Conservation (phyloP, 1,140 invertebrate genomes). For the Tetraneura akinire region DNA sequence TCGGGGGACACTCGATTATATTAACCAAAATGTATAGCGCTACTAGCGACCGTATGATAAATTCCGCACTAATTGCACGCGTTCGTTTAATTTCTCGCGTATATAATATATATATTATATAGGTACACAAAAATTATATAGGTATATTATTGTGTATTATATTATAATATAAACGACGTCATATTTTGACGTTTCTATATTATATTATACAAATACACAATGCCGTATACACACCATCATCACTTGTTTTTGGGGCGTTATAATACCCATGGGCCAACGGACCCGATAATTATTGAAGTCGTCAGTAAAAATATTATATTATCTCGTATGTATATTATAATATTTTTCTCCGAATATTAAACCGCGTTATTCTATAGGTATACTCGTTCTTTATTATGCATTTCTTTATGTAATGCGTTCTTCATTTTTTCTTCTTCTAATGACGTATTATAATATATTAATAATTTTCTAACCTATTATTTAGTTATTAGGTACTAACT, state of each 20-base stretch:
- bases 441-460: not conserved
- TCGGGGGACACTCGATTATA: constrained; percentile 18
- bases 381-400: not conserved
- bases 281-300: constrained; percentile 15
- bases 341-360: not conserved
- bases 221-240: too few relatives aligned
- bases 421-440: not conserved
- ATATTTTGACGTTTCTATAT: constrained; percentile 1
- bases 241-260: constrained; percentile 11
- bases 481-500: too few relatives aligned
- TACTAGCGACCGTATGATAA: constrained; percentile 18
- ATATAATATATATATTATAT: too few relatives aligned
- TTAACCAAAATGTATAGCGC: not conserved
- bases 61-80: constrained; percentile 1
- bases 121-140: not conserved
- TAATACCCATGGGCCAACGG: constrained; percentile 5
- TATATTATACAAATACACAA: not conserved
- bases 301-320: constrained; percentile 17
- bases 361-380: not conserved
- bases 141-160: not conserved
- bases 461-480: not conserved
- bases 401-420: too few relatives aligned
- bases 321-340: not conserved
- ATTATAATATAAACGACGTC: not conserved
- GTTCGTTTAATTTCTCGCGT: not conserved